A percentile compares a stretch with the other conserved stretches of the same genome.
These are phyloP conservation scores for Tachypleus tridentatus DNA, from an alignment of 1,140 invertebrate genomes.

Conservation along the genomic window DNA sequence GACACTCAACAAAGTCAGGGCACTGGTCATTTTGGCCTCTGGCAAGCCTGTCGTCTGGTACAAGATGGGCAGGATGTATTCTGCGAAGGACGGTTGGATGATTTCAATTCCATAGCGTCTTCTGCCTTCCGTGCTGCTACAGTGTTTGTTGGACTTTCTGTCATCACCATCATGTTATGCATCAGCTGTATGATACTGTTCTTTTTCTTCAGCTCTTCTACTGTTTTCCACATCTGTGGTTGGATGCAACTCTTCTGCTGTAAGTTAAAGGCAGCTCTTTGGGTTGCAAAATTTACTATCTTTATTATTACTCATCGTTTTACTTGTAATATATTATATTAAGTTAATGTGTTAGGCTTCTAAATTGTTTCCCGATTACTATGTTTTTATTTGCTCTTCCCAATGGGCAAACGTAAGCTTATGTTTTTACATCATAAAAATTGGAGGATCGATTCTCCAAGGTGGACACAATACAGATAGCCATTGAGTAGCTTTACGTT, in stretches of 20 bases:
- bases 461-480: no score
- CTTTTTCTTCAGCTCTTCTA: constrained; percentile 82
- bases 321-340: no score
- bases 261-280: constrained; percentile 37
- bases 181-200: constrained; percentile 81
- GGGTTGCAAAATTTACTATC: no score
- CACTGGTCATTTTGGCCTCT: constrained; percentile 82
- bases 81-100: constrained; percentile 68
- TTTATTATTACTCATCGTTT: no score
- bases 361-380: no score
- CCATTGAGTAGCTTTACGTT: no score
- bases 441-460: no score
- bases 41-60: constrained; percentile 57
- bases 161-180: constrained; percentile 65
- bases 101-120: constrained; percentile 66
- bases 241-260: constrained; percentile 88
- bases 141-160: constrained; percentile 72
- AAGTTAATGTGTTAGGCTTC: no score
- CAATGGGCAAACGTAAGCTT: no score
- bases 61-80: constrained; percentile 38
- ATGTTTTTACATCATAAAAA: no score
- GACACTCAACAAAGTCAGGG: constrained; percentile 59
- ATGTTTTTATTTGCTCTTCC: no score
- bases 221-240: constrained; percentile 81
- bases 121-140: constrained; percentile 65